Base-by-base conservation (phyloP, 2,797 vertebrate genomes). In the Gorsachius magnificus region DNA sequence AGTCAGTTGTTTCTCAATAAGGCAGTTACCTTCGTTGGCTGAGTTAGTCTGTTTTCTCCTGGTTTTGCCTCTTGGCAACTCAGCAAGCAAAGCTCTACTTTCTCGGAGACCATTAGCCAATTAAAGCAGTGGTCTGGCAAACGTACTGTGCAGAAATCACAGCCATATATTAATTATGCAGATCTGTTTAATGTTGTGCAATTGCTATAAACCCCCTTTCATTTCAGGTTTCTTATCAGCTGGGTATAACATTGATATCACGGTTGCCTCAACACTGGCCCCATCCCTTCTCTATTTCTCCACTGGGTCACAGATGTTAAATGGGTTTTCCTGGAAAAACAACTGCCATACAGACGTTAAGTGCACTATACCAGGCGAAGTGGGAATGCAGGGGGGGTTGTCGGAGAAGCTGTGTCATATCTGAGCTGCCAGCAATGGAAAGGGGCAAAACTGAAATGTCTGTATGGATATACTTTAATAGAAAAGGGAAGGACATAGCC, bases 231-330 rank as follows among this genome's bases (percentile, higher is more conserved):
- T 90, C 28, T 69, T 77, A 50, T 41, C 26, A 68, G 13, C 13
- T 41, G 66, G 41, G 38, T 48, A 33, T 46, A 87, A 54, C n/a
- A 65, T 3, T 65, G 57, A 51, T 50, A 31, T 78, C 31, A 64
- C 0, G 0, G 20, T 41, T 89, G 17, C 19, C 41, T 78, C 36
- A 50, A n/a, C 33, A 7, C 6, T 66, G 48, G 8, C 28, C 26
- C 9, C 10, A 36, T 61, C 29, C n/a, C 21, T 64, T 57, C 70
- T 54, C 4, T 70, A 8, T 46, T 78, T 71, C 43, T 91, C 33
- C 26, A 36, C 6, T 48, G 28, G 10, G 9, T 83, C 65, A 41
- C 41, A 65, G 43, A 16, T 11, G 7, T 65, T 58, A 81, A 80
- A 77, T 35, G 72, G 50, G 56, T 54, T 78, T n/a, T 58, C 56